These are phyloP conservation scores for Periphyllus acericola DNA, from an alignment of 2,888 invertebrate species.

Conservation along the genomic window DNA sequence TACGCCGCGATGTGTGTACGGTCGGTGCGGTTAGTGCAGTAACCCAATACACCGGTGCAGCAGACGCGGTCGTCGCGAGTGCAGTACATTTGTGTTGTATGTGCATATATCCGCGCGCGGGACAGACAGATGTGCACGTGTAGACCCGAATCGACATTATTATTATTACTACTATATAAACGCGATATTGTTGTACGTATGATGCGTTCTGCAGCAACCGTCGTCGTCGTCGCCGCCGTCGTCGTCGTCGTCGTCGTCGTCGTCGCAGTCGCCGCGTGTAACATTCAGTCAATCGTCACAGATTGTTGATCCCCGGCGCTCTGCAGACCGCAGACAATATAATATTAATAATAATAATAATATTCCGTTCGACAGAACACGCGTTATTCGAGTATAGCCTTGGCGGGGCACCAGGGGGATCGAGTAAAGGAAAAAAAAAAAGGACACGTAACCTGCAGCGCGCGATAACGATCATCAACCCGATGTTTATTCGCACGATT, in stretches of 20 bases:
- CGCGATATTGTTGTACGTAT: too few species aligned
- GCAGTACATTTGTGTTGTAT: too few species aligned
- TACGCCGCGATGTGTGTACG: not conserved
- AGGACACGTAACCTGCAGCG: not conserved
- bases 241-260: not conserved
- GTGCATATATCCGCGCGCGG: too few species aligned
- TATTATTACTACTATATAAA: too few species aligned
- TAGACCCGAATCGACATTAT: not conserved
- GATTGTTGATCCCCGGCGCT: conserved; percentile 7
- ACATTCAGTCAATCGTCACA: conserved; percentile 29
- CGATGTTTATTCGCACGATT: conserved; percentile 59
- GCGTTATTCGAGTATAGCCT: not conserved
- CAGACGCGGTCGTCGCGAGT: not conserved
- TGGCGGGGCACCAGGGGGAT: not conserved
- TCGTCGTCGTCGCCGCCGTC: not conserved
- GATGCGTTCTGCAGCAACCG: not conserved
- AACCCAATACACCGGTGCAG: not conserved
- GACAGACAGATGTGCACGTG: conserved; percentile 3
- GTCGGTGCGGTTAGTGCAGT: not conserved
- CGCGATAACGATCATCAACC: conserved; percentile 48
- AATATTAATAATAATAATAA: not conserved
- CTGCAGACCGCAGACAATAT: conserved; percentile 3
- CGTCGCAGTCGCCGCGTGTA: not conserved
- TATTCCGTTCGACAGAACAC: conserved; percentile 19
- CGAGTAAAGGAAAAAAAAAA: not conserved